These are phyloP conservation scores for Aphaenogaster ashmeadi DNA, from an alignment of 1,140 invertebrate genomes.

Conservation along the genomic window DNA sequence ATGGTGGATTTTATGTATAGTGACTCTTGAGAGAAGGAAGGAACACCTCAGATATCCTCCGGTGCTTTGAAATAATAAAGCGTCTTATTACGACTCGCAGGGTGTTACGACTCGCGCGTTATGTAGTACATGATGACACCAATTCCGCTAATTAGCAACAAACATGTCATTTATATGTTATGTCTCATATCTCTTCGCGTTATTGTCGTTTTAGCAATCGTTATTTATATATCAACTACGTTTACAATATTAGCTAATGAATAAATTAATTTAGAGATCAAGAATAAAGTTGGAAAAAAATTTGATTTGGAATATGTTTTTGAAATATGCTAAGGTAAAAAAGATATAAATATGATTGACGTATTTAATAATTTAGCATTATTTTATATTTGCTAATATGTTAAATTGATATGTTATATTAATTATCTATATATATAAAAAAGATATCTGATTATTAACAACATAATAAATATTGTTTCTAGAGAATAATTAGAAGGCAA, in stretches of 20 bases:
- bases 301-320: not conserved
- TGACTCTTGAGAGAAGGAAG: not conserved
- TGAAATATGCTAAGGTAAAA: not conserved
- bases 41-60: not conserved
- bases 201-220: not conserved
- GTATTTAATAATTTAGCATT: not conserved
- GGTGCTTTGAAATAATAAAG: slow-evolving; percentile 47
- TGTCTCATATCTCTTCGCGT: not conserved
- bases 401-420: not conserved
- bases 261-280: not conserved
- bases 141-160: slow-evolving; percentile 60
- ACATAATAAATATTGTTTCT: not conserved
- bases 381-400: not conserved
- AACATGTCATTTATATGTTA: slow-evolving; percentile 24
- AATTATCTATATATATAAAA: not conserved
- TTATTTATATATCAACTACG: not conserved
- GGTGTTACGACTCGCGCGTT: slow-evolving; percentile 27
- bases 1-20: slow-evolving; percentile 54
- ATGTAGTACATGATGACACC: not conserved
- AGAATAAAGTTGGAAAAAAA: not conserved
- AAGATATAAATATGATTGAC: slow-evolving; percentile 5
- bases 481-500: not conserved
- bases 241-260: not conserved
- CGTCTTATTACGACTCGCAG: slow-evolving; percentile 48
- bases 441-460: not conserved